Evolutionary conservation across 2,797 vertebrate genomes (phyloP).

Genomic region (Natrix natrix): DNA sequence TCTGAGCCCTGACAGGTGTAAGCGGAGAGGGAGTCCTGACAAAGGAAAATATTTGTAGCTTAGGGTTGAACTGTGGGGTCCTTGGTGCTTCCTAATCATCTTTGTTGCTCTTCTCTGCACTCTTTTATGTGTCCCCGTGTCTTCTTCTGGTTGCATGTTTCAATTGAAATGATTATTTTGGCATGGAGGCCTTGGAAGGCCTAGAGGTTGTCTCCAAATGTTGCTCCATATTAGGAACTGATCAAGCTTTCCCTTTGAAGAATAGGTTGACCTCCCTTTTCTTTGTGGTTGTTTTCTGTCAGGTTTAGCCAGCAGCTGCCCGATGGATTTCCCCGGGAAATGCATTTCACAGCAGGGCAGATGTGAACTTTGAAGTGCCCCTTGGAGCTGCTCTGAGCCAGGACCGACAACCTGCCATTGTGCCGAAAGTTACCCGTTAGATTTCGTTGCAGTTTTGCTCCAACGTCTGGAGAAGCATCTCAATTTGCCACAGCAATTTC

Average conservation of each 20-base stretch:
- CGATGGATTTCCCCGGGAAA: neutral
- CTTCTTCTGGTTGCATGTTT: too few relatives aligned
- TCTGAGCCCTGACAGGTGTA: neutral
- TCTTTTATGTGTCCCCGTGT: too few relatives aligned
- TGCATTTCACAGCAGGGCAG: neutral
- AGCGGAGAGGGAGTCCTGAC: neutral
- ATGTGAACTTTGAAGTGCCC: neutral
- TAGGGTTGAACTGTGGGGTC: neutral
- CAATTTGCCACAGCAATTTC: constrained; percentile 17
- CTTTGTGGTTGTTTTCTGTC: too few relatives aligned
- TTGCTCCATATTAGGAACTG: too few relatives aligned
- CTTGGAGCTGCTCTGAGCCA: neutral
- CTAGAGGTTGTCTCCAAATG: too few relatives aligned
- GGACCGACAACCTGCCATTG: neutral
- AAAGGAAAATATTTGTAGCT: neutral
- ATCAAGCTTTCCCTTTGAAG: too few relatives aligned
- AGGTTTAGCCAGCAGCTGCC: neutral
- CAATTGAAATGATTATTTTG: too few relatives aligned
- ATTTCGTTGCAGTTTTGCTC: constrained; percentile 19
- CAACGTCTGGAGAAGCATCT: neutral
- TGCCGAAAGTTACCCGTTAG: neutral
- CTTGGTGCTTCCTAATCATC: too few relatives aligned
- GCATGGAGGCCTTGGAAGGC: too few relatives aligned
- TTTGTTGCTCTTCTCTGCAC: too few relatives aligned
- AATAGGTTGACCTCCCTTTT: too few relatives aligned